Evolutionary conservation across 64 coral and sea anemone genomes (phyloP), one percentile per base, ranked within the genome.

Genomic region (Cladopsammia gracilis): DNA sequence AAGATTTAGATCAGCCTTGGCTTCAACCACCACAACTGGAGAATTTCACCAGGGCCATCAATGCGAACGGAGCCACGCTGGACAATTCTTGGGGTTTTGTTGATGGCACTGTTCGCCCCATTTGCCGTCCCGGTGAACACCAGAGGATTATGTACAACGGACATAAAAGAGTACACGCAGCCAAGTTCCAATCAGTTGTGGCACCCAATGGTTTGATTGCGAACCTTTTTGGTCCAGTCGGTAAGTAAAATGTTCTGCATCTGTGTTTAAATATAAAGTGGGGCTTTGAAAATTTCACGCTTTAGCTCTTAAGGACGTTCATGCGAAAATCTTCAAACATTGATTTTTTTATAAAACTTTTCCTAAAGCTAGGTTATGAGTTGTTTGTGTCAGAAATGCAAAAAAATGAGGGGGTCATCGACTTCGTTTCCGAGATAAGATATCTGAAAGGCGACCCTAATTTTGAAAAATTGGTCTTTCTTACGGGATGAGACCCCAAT

Each of bases 11-110:
- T 61, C 76, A 95, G 43, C 86, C 86, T 19, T 76, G 93, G 86
- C 34, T 88, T 19, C 61, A 88, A 51, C 76, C 90, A n/a, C n/a
- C 10, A 14, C 10, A 61, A 13, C 53, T 87, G 10, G 70, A 90
- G 64, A 44, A 7, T 6, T 90, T 64, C 90, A 77, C 87, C 25
- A 11, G 25, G 6, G 87, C 86, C 3, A 89, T 94, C 25, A 56
- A 62, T 20, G 5, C 42, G 43, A 76, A 77, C 46, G 79, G 79
- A 7, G 87, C 73, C 8, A 73, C 88, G 5, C 53, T 93, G 11
- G 51, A 70, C n/a, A 93, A 80, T 46, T 93, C 76, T 45, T 88
- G 92, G 92, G 91, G 91, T 34, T 93, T 93, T 67, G 72, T 93
- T 24, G 91, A 93, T 69, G 91, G 91, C 24, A 93, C 87, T 79